Evolutionary conservation across 2,113 vertebrate species (phyloP), one percentile per base, ranked within the genome.

Genomic region (Leucopternis melanops): DNA sequence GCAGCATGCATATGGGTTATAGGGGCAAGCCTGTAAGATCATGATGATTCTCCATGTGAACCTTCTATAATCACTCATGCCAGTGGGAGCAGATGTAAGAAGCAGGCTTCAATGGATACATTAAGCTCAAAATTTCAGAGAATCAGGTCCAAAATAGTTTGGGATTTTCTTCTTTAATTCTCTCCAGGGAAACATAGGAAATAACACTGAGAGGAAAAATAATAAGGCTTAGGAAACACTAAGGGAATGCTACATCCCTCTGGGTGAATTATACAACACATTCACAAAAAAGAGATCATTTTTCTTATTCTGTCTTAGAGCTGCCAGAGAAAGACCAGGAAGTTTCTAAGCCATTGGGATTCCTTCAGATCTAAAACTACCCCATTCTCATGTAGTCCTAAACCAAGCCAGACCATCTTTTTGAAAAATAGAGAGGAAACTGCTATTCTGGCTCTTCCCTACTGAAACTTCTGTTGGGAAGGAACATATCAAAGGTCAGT

Each of bases 311-410:
- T 70, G 34, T 74, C 10, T 92, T 65, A 31, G 9, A 70, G 47
- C 45, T 95, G 54, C 25, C 31, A 62, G 44, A 80, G 36, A 63
- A 94, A 67, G 57, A 74, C 8, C 1, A 2, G 42, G 16, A 90
- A 50, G 26, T 62, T 90, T 62, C 55, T 78, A 66, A 90, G 31
- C 72, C 23, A 2, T 13, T 93, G 47, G n/a, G 63, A 90, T 94
- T 86, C 89, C 57, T 91, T 92, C 80, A 67, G 58, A 73, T 85
- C 78, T 94, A 77, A 92, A 94, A 13, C 29, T 42, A 25, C 36
- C 23, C 42, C 23, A 18, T 79, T 94, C 70, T 70, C 23, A 47
- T 59, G 31, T 29, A 86, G 40, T 73, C 49, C 29, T 86, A 86
- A 87, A 93, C 63, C 6, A 67, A 81, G 23, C 20, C 7, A 49